Base-by-base conservation (phyloP, 2,113 vertebrate genomes). In the Mesembrinibis cayennensis region DNA sequence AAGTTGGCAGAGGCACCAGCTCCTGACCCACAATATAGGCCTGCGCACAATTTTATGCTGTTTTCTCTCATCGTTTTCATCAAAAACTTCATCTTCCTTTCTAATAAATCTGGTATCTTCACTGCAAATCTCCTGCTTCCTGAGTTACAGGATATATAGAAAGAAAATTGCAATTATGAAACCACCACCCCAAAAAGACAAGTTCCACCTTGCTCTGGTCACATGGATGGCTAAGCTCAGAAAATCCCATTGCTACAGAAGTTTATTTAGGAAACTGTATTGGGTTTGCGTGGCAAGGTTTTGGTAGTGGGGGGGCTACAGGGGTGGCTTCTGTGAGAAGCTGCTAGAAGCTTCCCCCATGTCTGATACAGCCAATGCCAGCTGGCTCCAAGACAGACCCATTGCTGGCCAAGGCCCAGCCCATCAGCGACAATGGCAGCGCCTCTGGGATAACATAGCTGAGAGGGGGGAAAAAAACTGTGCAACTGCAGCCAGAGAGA, bases 171-270 rank as follows among this genome's bases (percentile, higher is more conserved):
- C 12, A 49, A 11, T 55, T 61, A 58, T 42, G 73, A 67, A 67
- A 87, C 50, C 27, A 63, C 10, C 6, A 25, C 14, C 40, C 8
- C 42, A 50, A 67, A 40, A 63, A 63, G 42, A 49, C 5, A 40
- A 70, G 18, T 36, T 80, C 21, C 34, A 16, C 0, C 0, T 56
- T 72, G 38, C 56, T 61, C 29, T 2, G 1, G 58, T 56, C 0
- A 0, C 32, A 11, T 26, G 53, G 66, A 65, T 9, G 8, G 50
- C 36, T 58, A 67, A 91, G 20, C 19, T 62, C 44, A 78, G 53
- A 79, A 83, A 76, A 65, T 17, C 45, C 73, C 65, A 36, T 11
- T 86, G 77, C 55, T 66, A 10, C n/a, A 27, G 36, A 77, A 65
- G 3, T 67, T 77, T 44, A 17, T 58, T 77, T 59, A 49, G 59